Evolutionary conservation across 2,797 vertebrate species (phyloP).

Genomic region (Hephaestus fuliginosus): DNA sequence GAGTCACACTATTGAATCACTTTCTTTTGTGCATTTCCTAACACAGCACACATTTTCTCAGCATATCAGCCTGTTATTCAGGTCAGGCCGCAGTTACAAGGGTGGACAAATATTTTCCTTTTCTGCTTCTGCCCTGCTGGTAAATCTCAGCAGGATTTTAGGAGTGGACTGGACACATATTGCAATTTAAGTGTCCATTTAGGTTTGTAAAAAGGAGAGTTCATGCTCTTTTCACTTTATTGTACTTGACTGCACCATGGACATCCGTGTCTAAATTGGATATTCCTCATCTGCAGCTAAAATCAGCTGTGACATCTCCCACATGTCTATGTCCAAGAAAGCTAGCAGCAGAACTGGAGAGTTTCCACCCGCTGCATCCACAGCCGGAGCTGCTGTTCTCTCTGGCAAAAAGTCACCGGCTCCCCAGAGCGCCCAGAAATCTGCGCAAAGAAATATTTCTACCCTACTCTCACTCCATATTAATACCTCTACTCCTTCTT

Average conservation of each 20-base stretch:
- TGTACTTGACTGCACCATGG: slow-evolving; percentile 23
- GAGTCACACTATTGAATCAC: slow-evolving; percentile 34
- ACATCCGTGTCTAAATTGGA: slow-evolving; percentile 33
- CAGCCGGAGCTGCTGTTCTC: slow-evolving; percentile 51
- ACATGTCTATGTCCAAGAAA: slow-evolving; percentile 60
- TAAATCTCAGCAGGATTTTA: slow-evolving; percentile 12
- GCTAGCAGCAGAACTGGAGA: slow-evolving; percentile 61
- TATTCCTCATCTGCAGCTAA: slow-evolving; percentile 48
- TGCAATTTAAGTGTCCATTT: slow-evolving; percentile 39
- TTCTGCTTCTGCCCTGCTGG: neutral
- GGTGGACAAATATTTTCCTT: slow-evolving; percentile 36
- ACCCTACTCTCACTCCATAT: slow-evolving; percentile 1
- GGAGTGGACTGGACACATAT: neutral
- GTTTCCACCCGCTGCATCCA: slow-evolving; percentile 48
- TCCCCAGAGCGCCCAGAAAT: slow-evolving; percentile 49
- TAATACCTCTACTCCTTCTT: neutral
- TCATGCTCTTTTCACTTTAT: slow-evolving; percentile 24
- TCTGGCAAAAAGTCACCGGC: slow-evolving; percentile 53
- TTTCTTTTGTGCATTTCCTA: slow-evolving; percentile 22
- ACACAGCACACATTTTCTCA: slow-evolving; percentile 10
- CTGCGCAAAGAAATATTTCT: slow-evolving; percentile 41
- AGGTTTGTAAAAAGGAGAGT: slow-evolving; percentile 1
- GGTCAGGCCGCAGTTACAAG: slow-evolving; percentile 23
- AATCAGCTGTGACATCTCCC: slow-evolving; percentile 60
- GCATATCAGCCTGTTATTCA: slow-evolving; percentile 29